Evolutionary conservation across 1,140 invertebrate species (phyloP).

Genomic region (Drosophila takahashii): DNA sequence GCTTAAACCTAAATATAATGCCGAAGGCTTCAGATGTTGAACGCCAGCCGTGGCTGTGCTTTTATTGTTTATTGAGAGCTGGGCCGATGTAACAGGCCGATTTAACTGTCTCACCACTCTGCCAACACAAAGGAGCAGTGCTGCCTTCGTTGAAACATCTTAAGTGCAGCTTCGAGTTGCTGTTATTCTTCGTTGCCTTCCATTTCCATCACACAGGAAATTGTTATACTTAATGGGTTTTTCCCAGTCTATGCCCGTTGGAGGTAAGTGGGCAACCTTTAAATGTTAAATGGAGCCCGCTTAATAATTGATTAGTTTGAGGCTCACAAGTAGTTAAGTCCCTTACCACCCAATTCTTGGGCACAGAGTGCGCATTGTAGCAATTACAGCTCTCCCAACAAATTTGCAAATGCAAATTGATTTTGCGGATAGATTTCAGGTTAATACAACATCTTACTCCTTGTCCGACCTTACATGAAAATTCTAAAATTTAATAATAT

Average conservation of each 20-base stretch:
- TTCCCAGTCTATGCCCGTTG: conserved; percentile 29
- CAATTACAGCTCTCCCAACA: conserved; percentile 5
- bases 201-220: conserved; percentile 56
- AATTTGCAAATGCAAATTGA: conserved; percentile 21
- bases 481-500: neutral
- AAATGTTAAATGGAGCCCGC: conserved; percentile 24
- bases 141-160: conserved; percentile 59
- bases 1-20: conserved; percentile 60
- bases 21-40: conserved; percentile 20
- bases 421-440: conserved; percentile 3
- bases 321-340: neutral
- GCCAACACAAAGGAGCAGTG: conserved; percentile 12
- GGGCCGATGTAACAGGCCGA: conserved; percentile 16
- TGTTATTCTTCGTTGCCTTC: conserved; percentile 33
- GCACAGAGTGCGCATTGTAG: conserved; percentile 6
- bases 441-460: neutral
- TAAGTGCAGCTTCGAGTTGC: conserved; percentile 64
- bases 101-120: conserved; percentile 18
- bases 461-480: neutral
- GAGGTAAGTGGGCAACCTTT: conserved; percentile 24
- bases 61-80: conserved; percentile 20
- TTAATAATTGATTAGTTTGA: conserved; percentile 59
- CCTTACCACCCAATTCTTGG: neutral
- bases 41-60: conserved; percentile 16
- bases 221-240: conserved; percentile 71